A percentile compares a stretch with the other conserved stretches of the same genome.
Conservation (phyloP, 2,797 vertebrate species). For the Myotis daubentonii region DNA sequence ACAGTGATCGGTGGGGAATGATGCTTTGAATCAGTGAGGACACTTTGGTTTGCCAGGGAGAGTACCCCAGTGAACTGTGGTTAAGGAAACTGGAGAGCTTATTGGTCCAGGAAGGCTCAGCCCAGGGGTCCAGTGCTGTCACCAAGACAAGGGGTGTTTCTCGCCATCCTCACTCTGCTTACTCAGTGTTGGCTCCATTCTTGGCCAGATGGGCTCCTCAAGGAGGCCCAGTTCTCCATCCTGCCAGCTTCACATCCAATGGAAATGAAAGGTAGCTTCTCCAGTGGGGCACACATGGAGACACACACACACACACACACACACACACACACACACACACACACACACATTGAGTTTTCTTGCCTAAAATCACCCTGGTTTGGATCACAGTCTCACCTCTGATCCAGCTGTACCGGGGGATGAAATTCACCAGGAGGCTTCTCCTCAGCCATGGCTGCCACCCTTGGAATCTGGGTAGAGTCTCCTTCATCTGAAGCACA, state of each 20-base stretch:
- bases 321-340: background rate
- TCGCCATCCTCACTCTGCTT: background rate
- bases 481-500: background rate
- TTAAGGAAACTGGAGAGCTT: background rate
- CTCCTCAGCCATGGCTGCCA: background rate
- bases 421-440: background rate
- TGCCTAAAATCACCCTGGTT: background rate
- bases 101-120: background rate
- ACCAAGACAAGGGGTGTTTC: background rate
- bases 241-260: background rate
- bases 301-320: background rate
- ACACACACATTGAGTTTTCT: background rate
- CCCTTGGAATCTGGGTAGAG: background rate
- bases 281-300: rapidly evolving
- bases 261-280: background rate
- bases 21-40: background rate
- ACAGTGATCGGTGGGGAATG: background rate
- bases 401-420: background rate
- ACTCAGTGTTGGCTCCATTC: background rate
- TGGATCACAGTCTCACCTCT: background rate
- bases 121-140: background rate
- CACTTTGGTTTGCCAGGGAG: background rate
- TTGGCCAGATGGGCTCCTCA: background rate
- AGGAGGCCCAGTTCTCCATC: background rate
- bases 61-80: background rate